phyloP scores from a whole-genome alignment of 2,888 invertebrate species.

The Drosophila yooni region DNA sequence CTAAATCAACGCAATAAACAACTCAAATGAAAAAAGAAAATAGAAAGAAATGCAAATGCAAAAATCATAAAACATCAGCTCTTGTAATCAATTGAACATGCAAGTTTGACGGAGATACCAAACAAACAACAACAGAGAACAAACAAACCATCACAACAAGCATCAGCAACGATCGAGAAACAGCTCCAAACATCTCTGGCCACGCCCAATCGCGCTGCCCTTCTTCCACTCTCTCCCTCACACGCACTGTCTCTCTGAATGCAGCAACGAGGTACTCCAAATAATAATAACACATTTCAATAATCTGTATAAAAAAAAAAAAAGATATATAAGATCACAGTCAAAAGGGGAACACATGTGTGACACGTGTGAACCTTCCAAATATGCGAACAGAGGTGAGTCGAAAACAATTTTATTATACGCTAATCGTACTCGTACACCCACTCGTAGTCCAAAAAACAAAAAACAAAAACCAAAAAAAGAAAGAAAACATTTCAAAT shows the following conservation, averaged over 20 bases:
- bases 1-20: constrained; percentile 40
- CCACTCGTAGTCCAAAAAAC: constrained; percentile 23
- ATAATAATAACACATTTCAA: constrained; percentile 72
- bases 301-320: constrained; percentile 62
- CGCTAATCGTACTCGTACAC: constrained; percentile 38
- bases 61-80: constrained; percentile 6
- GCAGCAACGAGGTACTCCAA: constrained; percentile 76
- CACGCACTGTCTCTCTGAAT: constrained; percentile 15
- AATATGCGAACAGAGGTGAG: constrained; percentile 49
- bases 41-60: constrained; percentile 5
- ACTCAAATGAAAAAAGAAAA: constrained; percentile 5
- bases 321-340: constrained; percentile 47
- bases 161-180: constrained; percentile 17
- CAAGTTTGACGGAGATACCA: constrained; percentile 16
- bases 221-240: constrained; percentile 4
- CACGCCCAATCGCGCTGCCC: constrained; percentile 26
- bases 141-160: constrained; percentile 9
- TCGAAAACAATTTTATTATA: constrained; percentile 29
- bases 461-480: not conserved
- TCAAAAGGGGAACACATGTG: constrained; percentile 38
- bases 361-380: constrained; percentile 40
- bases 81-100: constrained; percentile 22
- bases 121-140: constrained; percentile 6
- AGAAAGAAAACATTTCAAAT: constrained; percentile 9
- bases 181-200: constrained; percentile 9